Percentiles rank a stretch among this genome's conserved stretches.
These are phyloP conservation scores for Andrena bicolor DNA, from an alignment of 2,888 invertebrate species.

Conservation along the genomic window DNA sequence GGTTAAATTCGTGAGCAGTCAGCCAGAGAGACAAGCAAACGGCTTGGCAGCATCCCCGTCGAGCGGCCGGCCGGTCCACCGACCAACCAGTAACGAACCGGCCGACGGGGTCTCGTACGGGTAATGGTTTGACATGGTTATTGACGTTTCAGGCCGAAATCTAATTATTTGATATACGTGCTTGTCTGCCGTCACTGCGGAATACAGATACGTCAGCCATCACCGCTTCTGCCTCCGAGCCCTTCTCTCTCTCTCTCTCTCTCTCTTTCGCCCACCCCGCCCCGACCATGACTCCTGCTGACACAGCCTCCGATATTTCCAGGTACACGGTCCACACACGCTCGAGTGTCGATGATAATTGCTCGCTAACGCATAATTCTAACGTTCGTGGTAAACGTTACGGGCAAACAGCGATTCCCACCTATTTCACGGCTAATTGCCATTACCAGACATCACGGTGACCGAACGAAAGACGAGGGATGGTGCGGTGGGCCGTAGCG, in stretches of 20 bases:
- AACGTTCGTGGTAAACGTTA: slow-evolving; percentile 24
- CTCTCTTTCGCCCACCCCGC: not conserved
- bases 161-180: slow-evolving; percentile 84
- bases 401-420: slow-evolving; percentile 5
- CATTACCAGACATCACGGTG: not conserved
- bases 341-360: slow-evolving; percentile 33
- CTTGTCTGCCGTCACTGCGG: slow-evolving; percentile 76
- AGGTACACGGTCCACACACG: slow-evolving; percentile 16
- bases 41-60: slow-evolving; percentile 54
- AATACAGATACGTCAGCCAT: slow-evolving; percentile 76
- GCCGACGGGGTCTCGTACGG: slow-evolving; percentile 77
- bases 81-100: slow-evolving; percentile 74
- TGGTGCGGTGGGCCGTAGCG: not conserved
- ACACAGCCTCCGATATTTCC: slow-evolving; percentile 35
- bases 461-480: not conserved
- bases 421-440: slow-evolving; percentile 9
- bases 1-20: slow-evolving; percentile 81
- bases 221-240: slow-evolving; percentile 53
- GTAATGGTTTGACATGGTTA: slow-evolving; percentile 84
- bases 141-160: slow-evolving; percentile 84
- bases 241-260: not conserved
- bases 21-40: slow-evolving; percentile 52
- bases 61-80: slow-evolving; percentile 65
- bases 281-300: not conserved
- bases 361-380: slow-evolving; percentile 31